These are phyloP conservation scores for Oreohelix idahoensis DNA, from an alignment of 1,140 invertebrate species.

Conservation along the genomic window DNA sequence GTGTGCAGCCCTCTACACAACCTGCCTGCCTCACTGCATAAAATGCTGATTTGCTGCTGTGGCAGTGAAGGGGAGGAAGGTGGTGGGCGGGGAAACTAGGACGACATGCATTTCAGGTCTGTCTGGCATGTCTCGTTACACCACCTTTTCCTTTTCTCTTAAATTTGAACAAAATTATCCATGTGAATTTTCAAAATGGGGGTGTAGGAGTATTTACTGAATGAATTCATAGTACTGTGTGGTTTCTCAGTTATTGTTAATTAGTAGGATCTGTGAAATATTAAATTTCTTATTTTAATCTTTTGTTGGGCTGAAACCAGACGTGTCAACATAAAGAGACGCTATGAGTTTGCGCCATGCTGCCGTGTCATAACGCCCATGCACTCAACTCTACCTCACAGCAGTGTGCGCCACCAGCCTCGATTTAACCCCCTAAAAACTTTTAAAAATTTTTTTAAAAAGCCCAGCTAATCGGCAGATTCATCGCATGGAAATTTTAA, in stretches of 20 bases:
- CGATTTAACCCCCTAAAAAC: neutral
- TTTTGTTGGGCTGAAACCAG: neutral
- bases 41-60: conserved; percentile 24
- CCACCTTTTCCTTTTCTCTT: conserved; percentile 16
- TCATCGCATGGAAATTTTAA: neutral
- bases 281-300: neutral
- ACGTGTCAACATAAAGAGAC: conserved; percentile 38
- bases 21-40: conserved; percentile 37
- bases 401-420: neutral
- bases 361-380: conserved; percentile 23
- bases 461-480: neutral
- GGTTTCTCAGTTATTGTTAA: neutral
- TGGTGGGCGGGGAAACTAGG: conserved; percentile 29
- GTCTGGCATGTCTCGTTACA: conserved; percentile 34
- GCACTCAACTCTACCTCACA: conserved; percentile 3
- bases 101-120: conserved; percentile 39
- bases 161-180: conserved; percentile 16
- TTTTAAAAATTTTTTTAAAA: neutral
- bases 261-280: neutral
- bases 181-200: conserved; percentile 9
- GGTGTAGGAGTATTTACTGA: neutral
- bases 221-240: neutral
- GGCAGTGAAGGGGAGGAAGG: conserved; percentile 15
- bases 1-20: conserved; percentile 38
- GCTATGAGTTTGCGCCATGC: conserved; percentile 35